Evolutionary conservation across 2,888 invertebrate species (phyloP).

Genomic region (Amiota communis): DNA sequence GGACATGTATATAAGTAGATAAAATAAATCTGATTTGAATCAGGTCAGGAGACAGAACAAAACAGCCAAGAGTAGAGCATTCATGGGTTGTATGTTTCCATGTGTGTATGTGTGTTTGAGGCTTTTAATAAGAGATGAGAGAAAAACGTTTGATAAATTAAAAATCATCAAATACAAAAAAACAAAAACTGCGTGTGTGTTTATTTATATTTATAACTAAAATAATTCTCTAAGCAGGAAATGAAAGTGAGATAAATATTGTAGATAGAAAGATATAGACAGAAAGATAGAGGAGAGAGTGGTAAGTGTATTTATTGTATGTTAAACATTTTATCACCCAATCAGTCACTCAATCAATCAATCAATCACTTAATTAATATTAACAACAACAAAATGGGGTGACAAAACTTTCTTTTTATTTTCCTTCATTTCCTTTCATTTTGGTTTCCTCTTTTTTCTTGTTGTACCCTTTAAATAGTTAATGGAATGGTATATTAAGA

Average conservation of each 20-base stretch:
- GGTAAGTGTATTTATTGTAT: no score
- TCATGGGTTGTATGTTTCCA: no score
- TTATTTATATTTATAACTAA: no score
- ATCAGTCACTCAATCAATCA: slow-evolving; percentile 54
- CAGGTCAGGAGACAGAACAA: no score
- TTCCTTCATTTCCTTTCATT: slow-evolving; percentile 14
- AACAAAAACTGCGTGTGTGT: no score
- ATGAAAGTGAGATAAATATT: neutral
- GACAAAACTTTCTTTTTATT: slow-evolving; percentile 41
- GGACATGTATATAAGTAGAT: no score
- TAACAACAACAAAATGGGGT: slow-evolving; percentile 43
- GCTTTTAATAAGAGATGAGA: neutral
- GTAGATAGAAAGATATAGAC: no score
- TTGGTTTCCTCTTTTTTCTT: slow-evolving; percentile 40
- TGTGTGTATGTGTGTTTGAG: neutral
- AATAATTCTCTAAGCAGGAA: neutral
- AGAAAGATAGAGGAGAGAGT: no score
- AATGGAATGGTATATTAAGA: no score
- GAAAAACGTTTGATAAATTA: neutral
- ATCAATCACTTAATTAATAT: slow-evolving; percentile 63
- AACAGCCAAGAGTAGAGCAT: no score
- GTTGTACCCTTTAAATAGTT: slow-evolving; percentile 5
- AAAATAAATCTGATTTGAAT: no score
- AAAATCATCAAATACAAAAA: slow-evolving; percentile 7
- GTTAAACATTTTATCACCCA: neutral